Percentiles rank a stretch among this genome's conserved stretches.
These are phyloP conservation scores for Oncorhynchus clarkii DNA, from an alignment of 2,113 vertebrate species.

Conservation along the genomic window DNA sequence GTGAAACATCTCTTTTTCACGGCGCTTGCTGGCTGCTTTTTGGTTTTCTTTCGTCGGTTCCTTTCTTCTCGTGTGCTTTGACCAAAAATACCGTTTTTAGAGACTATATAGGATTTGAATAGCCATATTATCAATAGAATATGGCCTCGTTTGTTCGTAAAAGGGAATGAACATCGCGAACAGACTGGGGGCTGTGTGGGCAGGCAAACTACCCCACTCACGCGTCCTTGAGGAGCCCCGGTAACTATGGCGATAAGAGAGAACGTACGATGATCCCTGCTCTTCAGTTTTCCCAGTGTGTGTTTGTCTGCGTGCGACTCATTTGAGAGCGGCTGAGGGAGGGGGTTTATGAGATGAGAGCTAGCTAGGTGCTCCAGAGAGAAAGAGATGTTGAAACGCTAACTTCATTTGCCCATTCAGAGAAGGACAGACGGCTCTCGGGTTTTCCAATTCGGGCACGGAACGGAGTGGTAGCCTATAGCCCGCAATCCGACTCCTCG, in stretches of 20 bases:
- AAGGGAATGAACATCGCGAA: not conserved
- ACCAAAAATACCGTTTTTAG: not conserved
- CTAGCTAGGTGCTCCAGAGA: not conserved
- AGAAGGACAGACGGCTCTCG: not conserved
- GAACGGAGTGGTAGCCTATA: too few relatives aligned
- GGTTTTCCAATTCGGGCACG: not conserved
- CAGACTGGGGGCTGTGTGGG: not conserved
- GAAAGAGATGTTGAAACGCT: constrained; percentile 30
- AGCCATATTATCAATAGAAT: too few relatives aligned
- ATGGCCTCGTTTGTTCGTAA: not conserved
- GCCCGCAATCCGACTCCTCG: not conserved
- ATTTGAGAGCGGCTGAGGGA: not conserved
- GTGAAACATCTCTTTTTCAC: too few relatives aligned
- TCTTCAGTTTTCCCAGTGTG: not conserved
- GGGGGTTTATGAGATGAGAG: constrained; percentile 3
- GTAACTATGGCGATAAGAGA: constrained; percentile 35
- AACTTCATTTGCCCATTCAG: constrained; percentile 15
- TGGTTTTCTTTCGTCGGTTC: too few relatives aligned
- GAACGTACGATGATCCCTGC: not conserved
- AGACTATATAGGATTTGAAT: not conserved
- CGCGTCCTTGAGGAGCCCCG: constrained; percentile 20
- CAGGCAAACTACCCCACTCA: not conserved
- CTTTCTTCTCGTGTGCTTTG: not conserved
- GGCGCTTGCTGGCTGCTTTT: too few relatives aligned
- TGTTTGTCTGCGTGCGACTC: not conserved